A percentile compares a stretch with the other conserved stretches of the same genome.
These are phyloP conservation scores for Lobophora halterata DNA, from an alignment of 2,888 invertebrate genomes.

Conservation along the genomic window DNA sequence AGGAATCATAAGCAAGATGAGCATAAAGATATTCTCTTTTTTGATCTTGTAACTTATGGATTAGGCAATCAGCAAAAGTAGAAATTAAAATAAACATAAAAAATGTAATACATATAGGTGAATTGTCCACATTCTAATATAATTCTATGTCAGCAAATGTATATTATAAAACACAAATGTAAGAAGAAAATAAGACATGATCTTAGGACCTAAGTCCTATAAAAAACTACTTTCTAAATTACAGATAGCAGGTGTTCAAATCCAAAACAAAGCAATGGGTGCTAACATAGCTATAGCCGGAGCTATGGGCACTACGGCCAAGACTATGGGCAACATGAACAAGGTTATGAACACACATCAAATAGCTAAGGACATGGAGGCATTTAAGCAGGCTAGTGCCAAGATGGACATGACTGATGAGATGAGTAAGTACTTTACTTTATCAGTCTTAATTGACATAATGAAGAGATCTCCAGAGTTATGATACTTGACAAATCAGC, in stretches of 20 bases:
- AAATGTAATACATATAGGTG: too few species aligned
- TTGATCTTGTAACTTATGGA: conserved; percentile 3
- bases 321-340: conserved; percentile 94
- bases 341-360: conserved; percentile 92
- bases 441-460: neutral
- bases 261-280: conserved; percentile 94
- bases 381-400: conserved; percentile 90
- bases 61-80: too few species aligned
- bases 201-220: too few species aligned
- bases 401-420: conserved; percentile 98
- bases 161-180: too few species aligned
- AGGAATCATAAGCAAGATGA: too few species aligned
- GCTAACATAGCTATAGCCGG: conserved; percentile 93
- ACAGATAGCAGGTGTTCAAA: conserved; percentile 86
- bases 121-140: too few species aligned
- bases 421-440: conserved; percentile 85
- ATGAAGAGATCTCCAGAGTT: too few species aligned
- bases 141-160: too few species aligned
- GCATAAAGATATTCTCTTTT: too few species aligned
- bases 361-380: conserved; percentile 89
- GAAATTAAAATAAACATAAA: too few species aligned
- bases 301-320: conserved; percentile 93
- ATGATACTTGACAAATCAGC: too few species aligned
- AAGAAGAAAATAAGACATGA: conserved; percentile 1
- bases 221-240: conserved; percentile 18